Percentiles rank a stretch among this genome's conserved stretches.
Evolutionary conservation across 2,797 vertebrate genomes (phyloP).

Genomic region (Myripristis jacobus): DNA sequence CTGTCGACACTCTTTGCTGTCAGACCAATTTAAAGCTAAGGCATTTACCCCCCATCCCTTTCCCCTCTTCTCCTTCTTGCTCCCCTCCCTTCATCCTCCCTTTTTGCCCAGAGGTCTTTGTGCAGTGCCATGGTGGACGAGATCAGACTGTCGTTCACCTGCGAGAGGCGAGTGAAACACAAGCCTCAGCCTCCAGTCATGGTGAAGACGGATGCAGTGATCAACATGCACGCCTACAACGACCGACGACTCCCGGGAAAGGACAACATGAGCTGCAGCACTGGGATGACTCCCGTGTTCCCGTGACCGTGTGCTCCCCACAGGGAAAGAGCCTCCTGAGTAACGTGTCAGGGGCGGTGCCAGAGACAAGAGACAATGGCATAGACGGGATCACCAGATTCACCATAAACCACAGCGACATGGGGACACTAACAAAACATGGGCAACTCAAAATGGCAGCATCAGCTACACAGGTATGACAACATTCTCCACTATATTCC

Average conservation of each 20-base stretch:
- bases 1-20: conserved; percentile 68
- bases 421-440: conserved; percentile 83
- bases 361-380: conserved; percentile 83
- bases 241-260: conserved; percentile 97
- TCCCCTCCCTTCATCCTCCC: conserved; percentile 72
- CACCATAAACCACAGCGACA: conserved; percentile 85
- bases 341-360: conserved; percentile 75
- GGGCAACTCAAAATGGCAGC: conserved; percentile 83
- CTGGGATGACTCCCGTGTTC: conserved; percentile 90
- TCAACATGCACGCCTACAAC: conserved; percentile 99
- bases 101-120: conserved; percentile 94
- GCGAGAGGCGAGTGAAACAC: conserved; percentile 97
- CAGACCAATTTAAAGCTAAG: conserved; percentile 82
- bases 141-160: conserved; percentile 97
- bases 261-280: conserved; percentile 95
- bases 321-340: conserved; percentile 80
- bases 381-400: conserved; percentile 82
- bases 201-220: conserved; percentile 95
- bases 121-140: conserved; percentile 96
- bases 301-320: conserved; percentile 85
- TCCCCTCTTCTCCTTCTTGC: conserved; percentile 58
- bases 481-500: conserved; percentile 68
- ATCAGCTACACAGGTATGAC: conserved; percentile 85
- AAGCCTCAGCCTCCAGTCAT: conserved; percentile 87
- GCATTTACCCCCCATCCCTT: conserved; percentile 77